Evolutionary conservation across 1,140 invertebrate species (phyloP).

Genomic region (Sogatella furcifera): DNA sequence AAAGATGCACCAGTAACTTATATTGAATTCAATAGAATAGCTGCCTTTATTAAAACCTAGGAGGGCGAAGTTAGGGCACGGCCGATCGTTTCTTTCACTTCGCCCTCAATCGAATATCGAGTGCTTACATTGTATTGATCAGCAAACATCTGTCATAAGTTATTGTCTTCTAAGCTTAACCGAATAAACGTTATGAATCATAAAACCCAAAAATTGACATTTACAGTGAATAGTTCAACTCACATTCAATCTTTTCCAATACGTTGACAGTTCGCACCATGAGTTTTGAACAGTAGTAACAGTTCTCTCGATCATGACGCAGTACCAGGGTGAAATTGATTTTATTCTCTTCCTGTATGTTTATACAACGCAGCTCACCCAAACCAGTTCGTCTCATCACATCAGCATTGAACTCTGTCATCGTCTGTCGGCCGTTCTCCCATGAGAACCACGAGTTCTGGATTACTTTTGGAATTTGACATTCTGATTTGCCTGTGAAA

Average conservation of each 20-base stretch:
- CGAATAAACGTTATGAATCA: too few species aligned
- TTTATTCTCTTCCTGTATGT: slow-evolving; percentile 56
- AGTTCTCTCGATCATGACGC: slow-evolving; percentile 40
- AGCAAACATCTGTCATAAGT: too few species aligned
- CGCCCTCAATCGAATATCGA: too few species aligned
- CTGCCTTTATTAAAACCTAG: too few species aligned
- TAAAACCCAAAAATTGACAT: too few species aligned
- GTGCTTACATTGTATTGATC: too few species aligned
- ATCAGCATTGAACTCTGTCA: slow-evolving; percentile 69
- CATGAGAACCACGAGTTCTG: slow-evolving; percentile 84
- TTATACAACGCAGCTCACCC: slow-evolving; percentile 41
- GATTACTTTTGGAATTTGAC: slow-evolving; percentile 58
- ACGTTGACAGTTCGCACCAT: slow-evolving; percentile 82
- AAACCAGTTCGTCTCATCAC: slow-evolving; percentile 58
- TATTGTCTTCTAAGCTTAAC: too few species aligned
- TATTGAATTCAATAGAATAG: too few species aligned
- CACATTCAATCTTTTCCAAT: slow-evolving; percentile 78
- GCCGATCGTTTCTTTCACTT: too few species aligned
- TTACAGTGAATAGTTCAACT: slow-evolving; percentile 26
- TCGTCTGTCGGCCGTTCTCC: slow-evolving; percentile 73
- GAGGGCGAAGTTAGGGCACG: too few species aligned
- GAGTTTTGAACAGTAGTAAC: slow-evolving; percentile 77
- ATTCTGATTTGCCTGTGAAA: slow-evolving; percentile 18
- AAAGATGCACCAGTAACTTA: too few species aligned
- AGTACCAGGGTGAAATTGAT: slow-evolving; percentile 83